Conservation (phyloP, 2,888 invertebrate species). For the Anagyrus pseudococci region DNA sequence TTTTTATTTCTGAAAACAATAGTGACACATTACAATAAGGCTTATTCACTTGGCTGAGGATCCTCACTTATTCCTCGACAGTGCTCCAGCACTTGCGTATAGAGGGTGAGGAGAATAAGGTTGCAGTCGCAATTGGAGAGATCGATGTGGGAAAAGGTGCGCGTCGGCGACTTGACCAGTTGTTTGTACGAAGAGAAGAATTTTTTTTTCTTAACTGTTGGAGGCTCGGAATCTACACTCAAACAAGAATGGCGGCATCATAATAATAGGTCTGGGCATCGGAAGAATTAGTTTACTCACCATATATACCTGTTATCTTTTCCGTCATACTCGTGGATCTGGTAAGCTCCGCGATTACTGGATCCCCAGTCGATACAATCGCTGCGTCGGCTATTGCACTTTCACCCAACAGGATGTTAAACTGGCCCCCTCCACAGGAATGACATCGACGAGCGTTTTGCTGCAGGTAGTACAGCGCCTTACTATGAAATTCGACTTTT, state of each 20-base stretch:
- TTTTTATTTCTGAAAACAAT: constrained; percentile 61
- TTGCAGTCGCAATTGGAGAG: constrained; percentile 68
- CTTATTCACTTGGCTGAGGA: not conserved
- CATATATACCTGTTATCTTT: too few relatives aligned
- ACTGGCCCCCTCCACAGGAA: constrained; percentile 67
- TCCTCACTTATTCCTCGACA: constrained; percentile 67
- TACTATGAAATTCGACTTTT: constrained; percentile 69
- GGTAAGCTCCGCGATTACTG: too few relatives aligned
- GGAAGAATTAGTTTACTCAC: too few relatives aligned
- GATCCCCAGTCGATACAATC: too few relatives aligned
- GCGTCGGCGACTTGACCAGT: constrained; percentile 46
- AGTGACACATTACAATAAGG: too few relatives aligned
- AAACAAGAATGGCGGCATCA: not conserved
- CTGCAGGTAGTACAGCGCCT: constrained; percentile 68
- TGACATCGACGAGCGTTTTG: constrained; percentile 67
- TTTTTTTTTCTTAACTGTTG: too few relatives aligned
- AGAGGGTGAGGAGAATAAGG: constrained; percentile 66
- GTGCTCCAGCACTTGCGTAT: constrained; percentile 68
- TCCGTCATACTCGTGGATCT: too few relatives aligned
- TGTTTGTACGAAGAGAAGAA: too few relatives aligned
- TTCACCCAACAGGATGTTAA: constrained; percentile 63
- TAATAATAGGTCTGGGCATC: too few relatives aligned
- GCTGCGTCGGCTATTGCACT: constrained; percentile 16
- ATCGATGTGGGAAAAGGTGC: constrained; percentile 65
- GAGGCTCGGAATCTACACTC: too few relatives aligned